Evolutionary conservation across 2,888 invertebrate genomes (phyloP), one percentile per base, ranked within the genome.

Genomic region (Altica lythri): DNA sequence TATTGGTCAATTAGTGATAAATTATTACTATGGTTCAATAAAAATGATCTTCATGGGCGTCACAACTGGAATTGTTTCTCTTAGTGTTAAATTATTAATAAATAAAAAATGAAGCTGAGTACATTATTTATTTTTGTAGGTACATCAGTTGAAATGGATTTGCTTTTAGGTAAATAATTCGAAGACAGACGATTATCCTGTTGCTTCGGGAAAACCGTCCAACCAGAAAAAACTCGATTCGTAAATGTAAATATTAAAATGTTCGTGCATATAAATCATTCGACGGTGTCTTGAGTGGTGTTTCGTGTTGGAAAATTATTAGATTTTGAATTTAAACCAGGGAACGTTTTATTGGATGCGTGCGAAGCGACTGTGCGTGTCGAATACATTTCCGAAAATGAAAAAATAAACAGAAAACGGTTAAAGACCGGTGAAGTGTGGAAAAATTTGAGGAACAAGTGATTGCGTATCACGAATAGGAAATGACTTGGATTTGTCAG

Each of bases 391-490:
- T 60, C 48, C 48, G 48, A 48, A 48, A 48, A 48, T 48, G 52
- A 57, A 55, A 57, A 58, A 59, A 54, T 54, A 56, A 56, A 55
- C 56, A 56, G 52, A 61, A 60, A 61, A 58, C 43, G 54, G 58
- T 40, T 48, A 48, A 48, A 48, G 30, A 48, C 48, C 40, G 48
- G 48, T 40, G 55, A 57, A 59, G 61, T 60, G 61, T 57, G 57
- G 57, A 59, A 59, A 63, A 63, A 63, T 63, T 60, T 63, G 59
- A 60, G 60, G 60, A 60, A 63, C 61, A 57, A 55, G 60, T 46
- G 60, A 63, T 63, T 45, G 30, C 55, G 53, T 55, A 60, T 62
- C 62, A 57, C 44, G 54, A 49, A 55, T 27, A 49, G 62, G 60
- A 60, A 62, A 59, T 62, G 57, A 57, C 52, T 50, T 44, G 40